Evolutionary conservation across 2,113 vertebrate genomes (phyloP).

Genomic region (Brachyhypopomus gauderio): DNA sequence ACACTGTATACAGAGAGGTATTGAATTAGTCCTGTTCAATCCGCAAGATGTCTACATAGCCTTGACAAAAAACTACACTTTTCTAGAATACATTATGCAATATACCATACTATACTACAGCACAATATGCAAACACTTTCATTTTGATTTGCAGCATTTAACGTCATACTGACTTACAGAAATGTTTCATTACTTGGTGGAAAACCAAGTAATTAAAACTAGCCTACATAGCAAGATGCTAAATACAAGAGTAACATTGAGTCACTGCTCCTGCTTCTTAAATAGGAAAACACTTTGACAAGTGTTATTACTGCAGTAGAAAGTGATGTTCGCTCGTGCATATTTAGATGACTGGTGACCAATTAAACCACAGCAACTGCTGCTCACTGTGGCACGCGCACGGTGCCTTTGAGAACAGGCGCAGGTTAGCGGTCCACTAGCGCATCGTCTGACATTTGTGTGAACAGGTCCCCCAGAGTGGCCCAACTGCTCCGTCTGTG

Average conservation of each 20-base stretch:
- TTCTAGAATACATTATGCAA: not conserved
- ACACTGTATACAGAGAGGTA: conserved; percentile 4
- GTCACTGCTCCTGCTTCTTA: not conserved
- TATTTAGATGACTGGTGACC: not conserved
- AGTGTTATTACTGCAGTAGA: not conserved
- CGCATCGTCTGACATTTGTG: no score
- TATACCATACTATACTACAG: not conserved
- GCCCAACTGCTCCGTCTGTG: no score
- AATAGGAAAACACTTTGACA: not conserved
- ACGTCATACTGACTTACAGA: no score
- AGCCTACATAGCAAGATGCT: no score
- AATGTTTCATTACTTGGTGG: no score
- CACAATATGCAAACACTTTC: no score
- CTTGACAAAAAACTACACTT: not conserved
- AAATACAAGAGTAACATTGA: no score
- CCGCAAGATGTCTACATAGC: not conserved
- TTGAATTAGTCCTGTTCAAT: not conserved
- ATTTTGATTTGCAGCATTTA: no score
- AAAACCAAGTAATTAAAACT: no score
- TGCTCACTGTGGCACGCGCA: not conserved
- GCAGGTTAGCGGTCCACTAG: not conserved
- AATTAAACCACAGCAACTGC: not conserved
- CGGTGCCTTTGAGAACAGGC: conserved; percentile 20
- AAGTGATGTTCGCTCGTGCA: not conserved
- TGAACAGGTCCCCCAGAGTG: no score